Evolutionary conservation across 2,113 vertebrate species (phyloP), one percentile per base, ranked within the genome.

Genomic region (Actenoides lindsayi): DNA sequence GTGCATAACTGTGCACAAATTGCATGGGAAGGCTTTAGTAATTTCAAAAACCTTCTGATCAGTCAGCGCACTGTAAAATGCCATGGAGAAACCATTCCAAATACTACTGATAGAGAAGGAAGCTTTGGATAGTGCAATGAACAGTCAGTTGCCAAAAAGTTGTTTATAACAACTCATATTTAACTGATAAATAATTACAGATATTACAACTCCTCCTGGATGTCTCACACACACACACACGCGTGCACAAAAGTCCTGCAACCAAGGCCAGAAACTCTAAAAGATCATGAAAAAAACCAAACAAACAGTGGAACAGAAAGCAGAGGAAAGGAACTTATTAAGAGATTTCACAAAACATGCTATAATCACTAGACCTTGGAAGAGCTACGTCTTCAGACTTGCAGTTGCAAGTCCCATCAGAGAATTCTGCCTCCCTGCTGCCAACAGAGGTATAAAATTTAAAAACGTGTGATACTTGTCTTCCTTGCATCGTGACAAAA

Each of bases 391-490:
- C 56, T 79, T 37, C 46, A 76, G 51, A n/a, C 3, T 60, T 24
- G 15, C 23, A 31, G 5, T 3, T 27, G 8, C 23, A 28, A 37
- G 37, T 16, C 28, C 63, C 59, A 33, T 5, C 28, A 56, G 33
- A 62, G 19, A 71, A 19, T 20, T 71, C 70, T 83, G 44, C 50
- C 41, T 89, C 39, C 51, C 67, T 50, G 42, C 57, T 90, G 39
- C 53, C 28, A 46, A 16, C 20, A 71, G 21, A 64, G 33, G 48
- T 20, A 62, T 6, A 27, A 27, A 87, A 17, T 16, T 27, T 31
- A 56, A 41, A 67, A 33, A 18, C 7, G 4, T 0, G 24, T 2
- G 8, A 20, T 5, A 15, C 8, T n/a, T 53, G 6, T 10, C 44
- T 80, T 59, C 35, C 65, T 64, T n/a, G 14, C n/a, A 48, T 75